Base-by-base conservation (phyloP, 2,888 invertebrate genomes). In the Morpho helenor region DNA sequence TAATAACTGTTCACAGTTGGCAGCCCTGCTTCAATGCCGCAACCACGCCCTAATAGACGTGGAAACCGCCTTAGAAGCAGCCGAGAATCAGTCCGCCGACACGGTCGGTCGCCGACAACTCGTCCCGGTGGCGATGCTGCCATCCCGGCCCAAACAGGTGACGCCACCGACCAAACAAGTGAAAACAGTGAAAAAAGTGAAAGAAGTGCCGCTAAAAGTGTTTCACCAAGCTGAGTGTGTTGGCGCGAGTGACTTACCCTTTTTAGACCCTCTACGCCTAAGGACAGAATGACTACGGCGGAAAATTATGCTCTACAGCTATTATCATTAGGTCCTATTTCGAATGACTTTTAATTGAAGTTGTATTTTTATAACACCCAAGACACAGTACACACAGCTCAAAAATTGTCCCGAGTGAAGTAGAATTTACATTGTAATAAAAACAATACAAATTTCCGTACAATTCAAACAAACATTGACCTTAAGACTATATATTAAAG, bases 21-120 rank as follows among this genome's bases (percentile, higher is more conserved):
- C 89, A 51, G 80, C 88, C 0, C 69, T 90, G 0, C 80, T 90
- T 0, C 85, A 84, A 58, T 86, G 88, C 64, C 82, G 86, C 0
- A 87, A 90, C 71, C 87, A 90, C 71, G 85, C 85, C 0, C 68
- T 89, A 0, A 71, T 88, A 42, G 91, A 91, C 72, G 91, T 92
- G 0, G 91, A 92, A 64, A 90, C 91, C 0, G 92, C 92, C 0
- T 68, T 90, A 7, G 92, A 92, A 64, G 92, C 91, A 0, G 91
- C 90, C 0, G 91, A 91, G 58, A 80, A 82, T 1, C 78, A 80
- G 47, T 66, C 76, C 2, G 52, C 78, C 0, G 82, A 79, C 4
- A 72, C 69, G n/a, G 63, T 76, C 3, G 82, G 82, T 0, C 74
- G 70, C 0, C 69, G 75, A 3, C 80, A 79, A 23, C 67, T 87